Percentiles rank a stretch among this genome's conserved stretches.
Conservation (phyloP, 2,888 invertebrate genomes). For the Crematogaster levior region DNA sequence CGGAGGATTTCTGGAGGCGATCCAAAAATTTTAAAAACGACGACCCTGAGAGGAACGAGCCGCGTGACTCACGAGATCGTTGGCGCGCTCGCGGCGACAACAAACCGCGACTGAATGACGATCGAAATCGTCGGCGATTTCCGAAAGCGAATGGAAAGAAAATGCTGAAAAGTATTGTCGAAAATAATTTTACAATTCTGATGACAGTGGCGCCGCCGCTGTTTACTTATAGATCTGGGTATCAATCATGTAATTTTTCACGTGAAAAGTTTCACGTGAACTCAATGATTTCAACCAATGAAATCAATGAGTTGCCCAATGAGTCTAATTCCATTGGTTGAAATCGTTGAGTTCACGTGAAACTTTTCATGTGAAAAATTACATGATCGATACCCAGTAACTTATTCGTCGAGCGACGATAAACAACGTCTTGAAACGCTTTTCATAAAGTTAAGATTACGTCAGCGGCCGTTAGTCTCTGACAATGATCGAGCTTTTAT, state of each 20-base stretch:
- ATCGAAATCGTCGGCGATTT: constrained; percentile 13
- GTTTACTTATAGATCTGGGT: too few relatives aligned
- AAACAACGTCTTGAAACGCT: not conserved
- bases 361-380: too few relatives aligned
- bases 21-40: constrained; percentile 75
- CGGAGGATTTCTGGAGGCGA: constrained; percentile 68
- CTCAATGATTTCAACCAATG: too few relatives aligned
- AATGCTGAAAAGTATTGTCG: not conserved
- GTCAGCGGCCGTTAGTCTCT: not conserved
- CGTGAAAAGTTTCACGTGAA: too few relatives aligned
- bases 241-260: too few relatives aligned
- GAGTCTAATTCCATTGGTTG: too few relatives aligned
- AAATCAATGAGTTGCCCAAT: too few relatives aligned
- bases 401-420: not conserved
- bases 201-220: too few relatives aligned
- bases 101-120: constrained; percentile 9
- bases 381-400: too few relatives aligned
- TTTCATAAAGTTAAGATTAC: constrained; percentile 5
- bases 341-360: too few relatives aligned
- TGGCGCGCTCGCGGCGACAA: constrained; percentile 35
- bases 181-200: not conserved
- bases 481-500: not conserved
- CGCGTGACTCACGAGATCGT: constrained; percentile 49
- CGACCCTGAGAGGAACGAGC: constrained; percentile 61
- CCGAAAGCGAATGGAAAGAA: not conserved